Conservation (phyloP, 2,888 invertebrate species). For the Eupithecia inturbata region DNA sequence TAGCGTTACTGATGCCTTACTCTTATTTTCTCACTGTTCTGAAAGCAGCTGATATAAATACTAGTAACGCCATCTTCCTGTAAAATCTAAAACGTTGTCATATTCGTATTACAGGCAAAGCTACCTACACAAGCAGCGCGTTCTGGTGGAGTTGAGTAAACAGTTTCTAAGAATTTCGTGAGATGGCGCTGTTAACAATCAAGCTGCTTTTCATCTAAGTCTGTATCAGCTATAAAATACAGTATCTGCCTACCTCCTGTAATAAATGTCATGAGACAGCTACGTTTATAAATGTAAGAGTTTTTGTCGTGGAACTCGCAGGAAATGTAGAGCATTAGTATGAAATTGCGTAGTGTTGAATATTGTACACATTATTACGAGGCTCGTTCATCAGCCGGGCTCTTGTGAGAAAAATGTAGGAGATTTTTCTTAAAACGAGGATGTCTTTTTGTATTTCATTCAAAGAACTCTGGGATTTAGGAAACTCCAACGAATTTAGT, state of each 20-base stretch:
- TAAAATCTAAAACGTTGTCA: not conserved
- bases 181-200: not conserved
- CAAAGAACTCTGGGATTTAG: not conserved
- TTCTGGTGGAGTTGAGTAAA: not conserved
- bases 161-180: not conserved
- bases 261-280: constrained; percentile 48
- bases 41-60: not conserved
- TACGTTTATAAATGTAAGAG: constrained; percentile 36
- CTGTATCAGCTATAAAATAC: not conserved
- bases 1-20: not conserved
- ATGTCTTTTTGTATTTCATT: not conserved
- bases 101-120: not conserved
- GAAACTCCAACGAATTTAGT: not conserved
- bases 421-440: not conserved
- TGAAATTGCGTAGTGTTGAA: constrained; percentile 28
- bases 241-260: constrained; percentile 19
- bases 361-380: constrained; percentile 33
- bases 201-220: not conserved
- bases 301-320: constrained; percentile 40
- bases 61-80: not conserved
- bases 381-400: constrained; percentile 17
- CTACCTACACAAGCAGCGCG: not conserved
- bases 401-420: constrained; percentile 10
- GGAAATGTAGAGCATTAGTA: constrained; percentile 39
- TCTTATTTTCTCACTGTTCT: not conserved